Conservation (phyloP, 2,888 invertebrate species). For the Dolichomitus sp. region DNA sequence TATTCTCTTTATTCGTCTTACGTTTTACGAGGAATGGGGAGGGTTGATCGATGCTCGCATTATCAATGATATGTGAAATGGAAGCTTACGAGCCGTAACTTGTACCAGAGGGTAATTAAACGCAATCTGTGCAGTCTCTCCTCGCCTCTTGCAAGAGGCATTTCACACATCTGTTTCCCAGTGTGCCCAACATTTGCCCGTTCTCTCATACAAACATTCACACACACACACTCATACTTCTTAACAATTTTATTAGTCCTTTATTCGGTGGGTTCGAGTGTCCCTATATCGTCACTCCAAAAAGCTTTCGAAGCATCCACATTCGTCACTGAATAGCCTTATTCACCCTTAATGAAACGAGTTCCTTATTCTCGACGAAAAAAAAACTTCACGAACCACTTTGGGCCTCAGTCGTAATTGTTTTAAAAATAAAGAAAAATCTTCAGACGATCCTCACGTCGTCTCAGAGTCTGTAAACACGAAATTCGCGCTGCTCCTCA, state of each 20-base stretch:
- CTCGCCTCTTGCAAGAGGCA: background rate
- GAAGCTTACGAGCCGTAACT: constrained; percentile 60
- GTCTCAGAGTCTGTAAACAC: constrained; percentile 74
- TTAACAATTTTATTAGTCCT: constrained; percentile 22
- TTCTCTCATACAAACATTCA: background rate
- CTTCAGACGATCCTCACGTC: background rate
- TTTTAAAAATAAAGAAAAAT: background rate
- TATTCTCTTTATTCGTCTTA: constrained; percentile 17
- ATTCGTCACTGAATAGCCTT: constrained; percentile 16
- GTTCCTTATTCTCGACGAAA: background rate
- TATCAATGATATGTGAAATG: constrained; percentile 48
- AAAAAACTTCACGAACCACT: background rate
- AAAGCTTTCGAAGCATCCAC: background rate
- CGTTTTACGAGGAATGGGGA: constrained; percentile 1
- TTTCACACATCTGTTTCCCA: background rate
- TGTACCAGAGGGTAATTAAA: constrained; percentile 49
- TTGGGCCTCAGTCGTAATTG: constrained; percentile 10
- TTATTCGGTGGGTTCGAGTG: constrained; percentile 32
- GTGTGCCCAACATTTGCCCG: background rate
- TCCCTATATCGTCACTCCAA: constrained; percentile 17
- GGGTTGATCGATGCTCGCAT: constrained; percentile 32
- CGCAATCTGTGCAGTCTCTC: constrained; percentile 1
- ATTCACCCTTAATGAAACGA: constrained; percentile 13
- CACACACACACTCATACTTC: background rate
- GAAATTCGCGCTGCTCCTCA: constrained; percentile 67